Evolutionary conservation across 2,797 vertebrate species (phyloP).

Genomic region (Varecia variegata): DNA sequence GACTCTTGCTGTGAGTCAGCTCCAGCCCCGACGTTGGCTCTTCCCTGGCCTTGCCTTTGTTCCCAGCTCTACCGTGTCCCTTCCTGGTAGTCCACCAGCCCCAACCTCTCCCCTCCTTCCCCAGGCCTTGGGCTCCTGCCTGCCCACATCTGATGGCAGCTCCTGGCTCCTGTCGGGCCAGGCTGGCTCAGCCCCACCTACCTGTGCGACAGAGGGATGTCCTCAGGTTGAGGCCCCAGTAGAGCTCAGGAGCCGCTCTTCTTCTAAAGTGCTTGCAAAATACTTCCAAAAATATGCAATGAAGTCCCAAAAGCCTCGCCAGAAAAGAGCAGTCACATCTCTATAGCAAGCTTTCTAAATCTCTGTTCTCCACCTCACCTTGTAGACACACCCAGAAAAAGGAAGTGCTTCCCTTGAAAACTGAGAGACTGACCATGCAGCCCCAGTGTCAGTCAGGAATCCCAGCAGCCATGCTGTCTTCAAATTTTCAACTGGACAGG

Average conservation of each 20-base stretch:
- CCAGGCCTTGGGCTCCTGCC: background rate
- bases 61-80: background rate
- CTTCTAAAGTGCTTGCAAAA: background rate
- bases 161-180: background rate
- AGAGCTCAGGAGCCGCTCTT: background rate
- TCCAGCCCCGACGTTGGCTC: background rate
- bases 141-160: background rate
- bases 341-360: background rate
- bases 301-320: background rate
- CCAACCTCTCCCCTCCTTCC: background rate
- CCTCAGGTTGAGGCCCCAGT: background rate
- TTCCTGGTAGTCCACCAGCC: background rate
- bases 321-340: background rate
- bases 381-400: background rate
- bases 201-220: background rate
- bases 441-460: background rate
- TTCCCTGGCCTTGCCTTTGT: background rate
- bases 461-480: background rate
- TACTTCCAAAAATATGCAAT: background rate
- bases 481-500: background rate
- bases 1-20: background rate
- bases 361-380: background rate
- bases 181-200: background rate
- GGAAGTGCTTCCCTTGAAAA: background rate
- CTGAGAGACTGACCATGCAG: background rate